Base-by-base conservation (phyloP, 1,140 invertebrate genomes). In the Chrysomallon squamiferum region DNA sequence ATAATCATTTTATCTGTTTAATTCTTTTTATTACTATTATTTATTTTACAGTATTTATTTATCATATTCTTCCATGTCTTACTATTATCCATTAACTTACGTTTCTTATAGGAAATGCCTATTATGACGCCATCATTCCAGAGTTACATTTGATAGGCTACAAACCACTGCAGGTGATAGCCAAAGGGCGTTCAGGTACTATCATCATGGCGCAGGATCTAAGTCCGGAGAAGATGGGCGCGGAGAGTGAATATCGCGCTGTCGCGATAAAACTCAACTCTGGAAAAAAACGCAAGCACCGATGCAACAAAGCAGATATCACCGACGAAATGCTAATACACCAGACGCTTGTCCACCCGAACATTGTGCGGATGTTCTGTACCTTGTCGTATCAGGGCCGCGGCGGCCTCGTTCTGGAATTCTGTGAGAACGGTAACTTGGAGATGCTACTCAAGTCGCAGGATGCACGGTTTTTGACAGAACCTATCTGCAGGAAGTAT, bases 371-470 rank as follows among this genome's bases (percentile, higher is more conserved):
- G 6, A 63, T 79, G 59, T 49, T 80, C 18, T 66, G 74, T 52
- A 69, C 75, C 27, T 62, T 78, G 20, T 62, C 41, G 47, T 74
- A 74, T 50, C 67, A 74, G 41, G 73, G 73, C 15, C 63, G 72
- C 0, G 58, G 69, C 3, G 73, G 71, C 22, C 66, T 76, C 11
- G 74, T 81, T 30, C 60, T 80, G 65, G 79, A 81, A 50, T 78
- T 79, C 61, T 81, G 79, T 65, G 73, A 77, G 25, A 71, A 67
- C 58, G 79, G 79, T n/a, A 75, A 67, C 59, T 68, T 81, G 11
- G 72, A 76, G 30, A 70, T 75, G 54, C 58, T 81, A 43, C 66
- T 81, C 11, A 65, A 65, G 22, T 60, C 65, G 0, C 71, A 71
- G 63, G 71, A 72, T 33, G 78, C 71, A 41, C 63, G 73, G 30